Conservation (phyloP, 1,140 invertebrate species). For the Odontomachus brunneus region DNA sequence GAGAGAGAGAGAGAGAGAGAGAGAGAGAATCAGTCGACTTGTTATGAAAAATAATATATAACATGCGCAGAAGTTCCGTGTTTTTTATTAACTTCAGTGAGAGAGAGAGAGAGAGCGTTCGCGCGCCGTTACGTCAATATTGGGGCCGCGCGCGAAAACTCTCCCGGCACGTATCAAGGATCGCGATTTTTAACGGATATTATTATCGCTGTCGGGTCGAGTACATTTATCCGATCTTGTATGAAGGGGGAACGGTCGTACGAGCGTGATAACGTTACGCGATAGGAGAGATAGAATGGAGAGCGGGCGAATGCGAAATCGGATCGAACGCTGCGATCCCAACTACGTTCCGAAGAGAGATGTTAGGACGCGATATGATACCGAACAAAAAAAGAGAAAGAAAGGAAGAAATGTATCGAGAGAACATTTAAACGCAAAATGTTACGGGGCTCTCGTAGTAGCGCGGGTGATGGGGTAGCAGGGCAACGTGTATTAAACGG, state of each 20-base stretch:
- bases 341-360: not conserved
- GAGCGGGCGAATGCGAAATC: too few species aligned
- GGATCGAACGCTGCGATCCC: too few species aligned
- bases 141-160: not conserved
- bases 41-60: too few species aligned
- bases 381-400: not conserved
- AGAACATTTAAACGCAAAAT: not conserved
- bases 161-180: not conserved
- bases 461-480: not conserved
- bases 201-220: not conserved
- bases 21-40: too few species aligned
- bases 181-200: not conserved
- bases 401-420: not conserved
- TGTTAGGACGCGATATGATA: not conserved
- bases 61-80: too few species aligned
- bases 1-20: too few species aligned
- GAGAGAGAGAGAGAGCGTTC: too few species aligned
- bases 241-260: not conserved
- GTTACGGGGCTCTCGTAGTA: not conserved
- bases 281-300: not conserved
- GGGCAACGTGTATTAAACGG: not conserved
- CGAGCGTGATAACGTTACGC: not conserved
- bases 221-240: too few species aligned
- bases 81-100: not conserved
- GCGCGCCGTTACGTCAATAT: too few species aligned